phyloP scores from a whole-genome alignment of 1,140 invertebrate species.

The Zaprionus nigranus region DNA sequence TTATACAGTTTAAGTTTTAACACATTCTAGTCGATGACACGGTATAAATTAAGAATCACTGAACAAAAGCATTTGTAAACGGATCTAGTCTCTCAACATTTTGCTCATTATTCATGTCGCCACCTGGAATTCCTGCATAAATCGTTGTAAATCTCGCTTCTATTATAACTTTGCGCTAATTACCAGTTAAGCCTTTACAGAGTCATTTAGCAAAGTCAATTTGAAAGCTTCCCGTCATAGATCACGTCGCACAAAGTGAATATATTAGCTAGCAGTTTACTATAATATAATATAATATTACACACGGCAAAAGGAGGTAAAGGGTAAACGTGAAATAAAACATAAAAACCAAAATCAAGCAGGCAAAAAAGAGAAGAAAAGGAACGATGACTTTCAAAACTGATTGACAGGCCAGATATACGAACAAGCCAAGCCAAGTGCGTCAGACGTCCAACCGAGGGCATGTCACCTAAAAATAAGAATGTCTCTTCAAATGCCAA shows the following conservation, averaged over 20 bases:
- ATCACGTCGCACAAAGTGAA: slow-evolving; percentile 47
- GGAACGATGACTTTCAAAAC: slow-evolving; percentile 73
- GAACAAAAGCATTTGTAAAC: background rate
- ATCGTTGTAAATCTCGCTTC: background rate
- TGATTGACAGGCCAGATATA: slow-evolving; percentile 75
- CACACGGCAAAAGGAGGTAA: slow-evolving; percentile 24
- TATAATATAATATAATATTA: slow-evolving; percentile 7
- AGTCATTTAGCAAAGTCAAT: slow-evolving; percentile 42
- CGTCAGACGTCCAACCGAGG: slow-evolving; percentile 79
- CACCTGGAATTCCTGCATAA: slow-evolving; percentile 8
- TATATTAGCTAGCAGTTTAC: slow-evolving; percentile 45
- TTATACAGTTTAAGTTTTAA: slow-evolving; percentile 78
- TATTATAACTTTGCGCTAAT: slow-evolving; percentile 28
- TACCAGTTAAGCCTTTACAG: slow-evolving; percentile 35
- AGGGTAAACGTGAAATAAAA: slow-evolving; percentile 20
- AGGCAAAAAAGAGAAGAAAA: slow-evolving; percentile 12
- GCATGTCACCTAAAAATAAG: slow-evolving; percentile 84
- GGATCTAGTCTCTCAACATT: background rate
- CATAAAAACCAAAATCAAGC: slow-evolving; percentile 41
- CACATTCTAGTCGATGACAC: background rate
- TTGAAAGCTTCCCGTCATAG: slow-evolving; percentile 44
- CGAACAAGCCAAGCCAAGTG: slow-evolving; percentile 48
- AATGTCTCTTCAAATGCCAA: slow-evolving; percentile 81
- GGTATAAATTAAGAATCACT: background rate
- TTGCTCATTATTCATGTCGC: background rate